These are phyloP conservation scores for Torymus aiolomorphi DNA, from an alignment of 2,888 invertebrate genomes.

Conservation along the genomic window DNA sequence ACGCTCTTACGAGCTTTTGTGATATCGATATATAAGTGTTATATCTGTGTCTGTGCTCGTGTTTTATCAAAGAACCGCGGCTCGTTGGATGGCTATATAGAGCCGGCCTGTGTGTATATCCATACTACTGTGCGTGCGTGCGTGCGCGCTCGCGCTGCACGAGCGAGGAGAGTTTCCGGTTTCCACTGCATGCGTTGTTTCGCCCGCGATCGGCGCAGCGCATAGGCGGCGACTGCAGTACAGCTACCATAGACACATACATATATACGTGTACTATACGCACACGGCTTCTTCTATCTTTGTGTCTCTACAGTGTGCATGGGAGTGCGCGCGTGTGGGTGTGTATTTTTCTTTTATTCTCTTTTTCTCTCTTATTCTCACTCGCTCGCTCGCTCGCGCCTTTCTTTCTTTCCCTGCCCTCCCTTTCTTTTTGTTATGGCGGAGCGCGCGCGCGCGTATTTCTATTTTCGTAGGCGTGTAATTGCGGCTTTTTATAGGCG, in stretches of 20 bases:
- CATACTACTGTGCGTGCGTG: too few relatives aligned
- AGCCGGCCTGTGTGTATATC: too few relatives aligned
- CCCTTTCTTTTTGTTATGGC: conserved; percentile 35
- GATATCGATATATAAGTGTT: too few relatives aligned
- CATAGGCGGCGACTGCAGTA: background rate
- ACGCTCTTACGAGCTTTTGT: too few relatives aligned
- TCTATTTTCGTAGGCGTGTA: conserved; percentile 56
- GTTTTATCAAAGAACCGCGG: too few relatives aligned
- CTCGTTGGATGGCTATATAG: too few relatives aligned
- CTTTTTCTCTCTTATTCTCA: conserved; percentile 5
- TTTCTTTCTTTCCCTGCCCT: conserved; percentile 32
- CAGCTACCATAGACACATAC: background rate
- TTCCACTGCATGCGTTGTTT: conserved; percentile 16
- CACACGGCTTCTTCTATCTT: conserved; percentile 20
- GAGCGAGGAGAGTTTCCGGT: conserved; percentile 38
- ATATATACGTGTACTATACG: too few relatives aligned
- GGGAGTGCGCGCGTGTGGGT: conserved; percentile 54
- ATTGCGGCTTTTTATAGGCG: conserved; percentile 58
- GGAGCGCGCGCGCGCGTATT: conserved; percentile 3
- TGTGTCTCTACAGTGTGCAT: conserved; percentile 34
- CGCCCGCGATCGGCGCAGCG: background rate
- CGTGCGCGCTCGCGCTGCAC: too few relatives aligned
- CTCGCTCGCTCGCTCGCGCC: background rate
- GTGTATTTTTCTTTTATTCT: conserved; percentile 53
- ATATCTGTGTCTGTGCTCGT: too few relatives aligned